These are phyloP conservation scores for Brenthis hecate DNA, from an alignment of 2,888 invertebrate species.

Conservation along the genomic window DNA sequence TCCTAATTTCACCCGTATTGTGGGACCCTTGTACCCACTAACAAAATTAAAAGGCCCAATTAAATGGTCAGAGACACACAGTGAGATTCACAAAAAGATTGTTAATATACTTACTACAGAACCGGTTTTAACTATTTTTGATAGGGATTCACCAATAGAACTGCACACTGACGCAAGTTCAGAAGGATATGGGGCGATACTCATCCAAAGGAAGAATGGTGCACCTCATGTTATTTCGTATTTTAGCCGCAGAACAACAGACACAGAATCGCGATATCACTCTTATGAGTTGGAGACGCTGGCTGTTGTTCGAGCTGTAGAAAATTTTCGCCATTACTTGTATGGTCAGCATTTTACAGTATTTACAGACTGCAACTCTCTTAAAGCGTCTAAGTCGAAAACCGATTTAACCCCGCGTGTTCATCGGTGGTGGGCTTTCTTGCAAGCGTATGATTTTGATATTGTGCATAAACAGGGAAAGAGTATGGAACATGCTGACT, in stretches of 20 bases:
- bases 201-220: conserved; percentile 40
- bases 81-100: conserved; percentile 30
- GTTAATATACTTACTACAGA: conserved; percentile 28
- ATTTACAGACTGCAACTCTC: conserved; percentile 31
- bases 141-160: conserved; percentile 35
- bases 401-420: conserved; percentile 44
- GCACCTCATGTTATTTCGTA: conserved; percentile 42
- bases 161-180: conserved; percentile 42
- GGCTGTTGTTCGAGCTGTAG: conserved; percentile 44
- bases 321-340: conserved; percentile 28
- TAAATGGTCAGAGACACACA: conserved; percentile 38
- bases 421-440: conserved; percentile 46
- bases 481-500: conserved; percentile 46
- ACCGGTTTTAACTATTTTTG: conserved; percentile 39
- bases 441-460: conserved; percentile 41
- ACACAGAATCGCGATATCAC: no score
- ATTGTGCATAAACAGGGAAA: conserved; percentile 37
- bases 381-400: conserved; percentile 39
- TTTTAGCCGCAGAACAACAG: conserved; percentile 35
- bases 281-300: not conserved
- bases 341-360: conserved; percentile 26
- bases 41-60: conserved; percentile 42
- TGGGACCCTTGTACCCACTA: conserved; percentile 43
- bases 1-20: no score
- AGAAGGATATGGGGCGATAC: conserved; percentile 37